Percentiles rank a stretch among this genome's conserved stretches.
phyloP scores from a whole-genome alignment of 2,888 invertebrate genomes.

The Cantharis lateralis region DNA sequence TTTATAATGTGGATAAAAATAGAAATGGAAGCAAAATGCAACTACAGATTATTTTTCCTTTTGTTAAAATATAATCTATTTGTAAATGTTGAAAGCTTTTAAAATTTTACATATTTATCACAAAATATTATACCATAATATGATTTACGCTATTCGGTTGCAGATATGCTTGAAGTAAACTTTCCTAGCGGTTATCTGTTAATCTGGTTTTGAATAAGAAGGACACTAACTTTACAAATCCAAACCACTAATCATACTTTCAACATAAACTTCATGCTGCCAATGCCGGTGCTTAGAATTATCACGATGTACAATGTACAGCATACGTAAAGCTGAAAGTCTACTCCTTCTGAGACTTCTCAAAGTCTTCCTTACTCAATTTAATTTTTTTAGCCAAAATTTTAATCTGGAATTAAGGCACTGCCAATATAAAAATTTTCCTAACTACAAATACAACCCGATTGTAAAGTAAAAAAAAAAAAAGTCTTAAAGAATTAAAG shows the following conservation, averaged over 20 bases:
- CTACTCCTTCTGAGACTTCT: too few relatives aligned
- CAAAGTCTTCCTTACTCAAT: too few relatives aligned
- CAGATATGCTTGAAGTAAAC: background rate
- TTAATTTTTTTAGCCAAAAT: too few relatives aligned
- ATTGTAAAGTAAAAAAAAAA: too few relatives aligned
- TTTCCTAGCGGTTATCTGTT: background rate
- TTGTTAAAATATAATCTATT: background rate
- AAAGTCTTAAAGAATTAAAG: too few relatives aligned
- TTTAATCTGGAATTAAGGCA: too few relatives aligned
- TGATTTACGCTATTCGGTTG: background rate
- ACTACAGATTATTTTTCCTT: background rate
- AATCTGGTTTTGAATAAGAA: background rate
- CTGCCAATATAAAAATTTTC: too few relatives aligned
- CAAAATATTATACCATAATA: background rate
- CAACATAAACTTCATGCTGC: background rate
- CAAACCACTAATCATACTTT: background rate
- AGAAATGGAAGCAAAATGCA: background rate
- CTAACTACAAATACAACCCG: too few relatives aligned
- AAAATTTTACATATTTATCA: background rate
- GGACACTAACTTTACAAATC: background rate
- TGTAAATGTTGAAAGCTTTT: background rate
- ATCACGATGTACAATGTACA: too few relatives aligned
- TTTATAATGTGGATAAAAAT: background rate
- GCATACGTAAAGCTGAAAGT: background rate
- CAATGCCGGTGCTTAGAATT: background rate